Evolutionary conservation across 23 tunicate genomes (phyloP).

Genomic region (Ascidia mentula): DNA sequence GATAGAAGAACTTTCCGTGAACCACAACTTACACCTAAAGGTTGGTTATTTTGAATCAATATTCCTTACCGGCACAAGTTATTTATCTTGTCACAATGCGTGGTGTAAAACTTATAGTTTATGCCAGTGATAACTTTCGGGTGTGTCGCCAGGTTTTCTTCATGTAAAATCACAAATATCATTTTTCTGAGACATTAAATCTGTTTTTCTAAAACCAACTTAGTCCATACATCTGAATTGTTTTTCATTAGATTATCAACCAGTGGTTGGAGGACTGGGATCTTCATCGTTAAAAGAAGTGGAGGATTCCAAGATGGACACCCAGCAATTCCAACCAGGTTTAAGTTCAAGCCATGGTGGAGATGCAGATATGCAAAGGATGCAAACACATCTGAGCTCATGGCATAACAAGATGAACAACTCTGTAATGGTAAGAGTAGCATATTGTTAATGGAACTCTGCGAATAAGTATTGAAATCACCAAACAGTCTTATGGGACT

Average conservation of each 20-base stretch:
- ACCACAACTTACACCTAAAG: background rate
- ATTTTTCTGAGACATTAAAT: too few species aligned
- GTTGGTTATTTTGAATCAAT: background rate
- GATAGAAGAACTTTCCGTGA: slow-evolving; percentile 57
- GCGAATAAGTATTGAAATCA: too few species aligned
- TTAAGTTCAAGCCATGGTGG: background rate
- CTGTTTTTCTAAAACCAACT: background rate
- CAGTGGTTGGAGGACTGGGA: background rate
- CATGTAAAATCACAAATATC: too few species aligned
- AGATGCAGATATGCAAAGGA: slow-evolving; percentile 42
- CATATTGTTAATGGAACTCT: too few species aligned
- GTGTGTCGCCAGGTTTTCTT: too few species aligned
- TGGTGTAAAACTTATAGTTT: too few species aligned
- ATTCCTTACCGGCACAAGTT: too few species aligned
- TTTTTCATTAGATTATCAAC: background rate
- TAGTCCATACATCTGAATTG: background rate
- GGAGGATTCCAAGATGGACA: background rate
- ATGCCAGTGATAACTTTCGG: too few species aligned
- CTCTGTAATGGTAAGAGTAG: slow-evolving; percentile 56
- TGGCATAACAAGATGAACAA: slow-evolving; percentile 53
- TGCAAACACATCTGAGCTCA: slow-evolving; percentile 23
- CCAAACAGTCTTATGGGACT: too few species aligned
- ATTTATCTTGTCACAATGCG: too few species aligned
- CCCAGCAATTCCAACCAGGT: background rate
- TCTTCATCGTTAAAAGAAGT: background rate